Base-by-base conservation (phyloP, 2,888 invertebrate species). In the Drosophila tripunctata region DNA sequence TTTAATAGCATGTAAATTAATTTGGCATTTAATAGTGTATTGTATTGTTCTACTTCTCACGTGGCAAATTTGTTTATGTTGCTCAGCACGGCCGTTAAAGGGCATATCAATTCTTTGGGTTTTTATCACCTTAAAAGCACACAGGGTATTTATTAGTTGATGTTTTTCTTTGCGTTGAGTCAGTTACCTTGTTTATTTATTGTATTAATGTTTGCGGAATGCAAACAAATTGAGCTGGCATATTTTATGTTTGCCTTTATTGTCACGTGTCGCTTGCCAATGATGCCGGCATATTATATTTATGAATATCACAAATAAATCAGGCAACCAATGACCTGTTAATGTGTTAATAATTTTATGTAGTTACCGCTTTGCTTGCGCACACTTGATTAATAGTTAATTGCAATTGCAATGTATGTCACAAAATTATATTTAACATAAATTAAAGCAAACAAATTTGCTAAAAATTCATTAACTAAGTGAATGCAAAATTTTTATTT, bases 1-100 rank as follows among this genome's bases (percentile, higher is more conserved):
- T 65, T 84, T 81, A 85, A 87, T 84, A 64, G 87, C 78, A 63
- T 61, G 36, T 48, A 69, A 85, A 80, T 81, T 87, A 81, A 81
- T 81, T 78, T 72, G 64, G 67, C 64, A 77, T 76, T 85, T 68
- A 67, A 78, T 81, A 78, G 63, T 75, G 5, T 73, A 35, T 41
- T 55, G 27, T 57, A 63, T 54, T 57, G 43, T 58, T 36, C n/a
- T 30, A 41, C 19, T 24, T 50, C 50, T 45, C 61, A 62, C 56
- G 27, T 40, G 63, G 47, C 74, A 54, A 58, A 52, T 61, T 74
- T 65, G 65, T 63, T 36, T 77, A 67, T 22, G 14, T n/a, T 41
- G 12, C 19, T 40, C 30, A 48, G 21, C 22, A 15, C 15, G 7
- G 15, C 1, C 14, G 2, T 5, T 0, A 8, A 12, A 7, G 17